These are phyloP conservation scores for Arothron firmamentum DNA, from an alignment of 2,113 vertebrate genomes.

Conservation along the genomic window DNA sequence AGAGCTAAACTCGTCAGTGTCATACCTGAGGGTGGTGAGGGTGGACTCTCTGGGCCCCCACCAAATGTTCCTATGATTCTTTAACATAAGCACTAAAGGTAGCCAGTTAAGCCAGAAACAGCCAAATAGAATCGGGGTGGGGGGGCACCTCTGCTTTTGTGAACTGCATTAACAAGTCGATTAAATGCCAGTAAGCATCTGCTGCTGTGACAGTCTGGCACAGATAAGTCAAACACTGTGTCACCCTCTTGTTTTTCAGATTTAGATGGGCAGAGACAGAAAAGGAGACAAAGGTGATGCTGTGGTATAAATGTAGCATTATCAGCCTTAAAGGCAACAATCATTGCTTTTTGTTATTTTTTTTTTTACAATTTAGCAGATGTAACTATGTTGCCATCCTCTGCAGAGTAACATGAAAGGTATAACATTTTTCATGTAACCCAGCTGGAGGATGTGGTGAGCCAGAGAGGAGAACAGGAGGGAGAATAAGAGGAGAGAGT, in stretches of 20 bases:
- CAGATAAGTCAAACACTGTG: constrained; percentile 24
- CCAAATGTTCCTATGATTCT: constrained; percentile 59
- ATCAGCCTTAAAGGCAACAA: background rate
- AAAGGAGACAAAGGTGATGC: constrained; percentile 2
- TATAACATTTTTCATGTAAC: constrained; percentile 18
- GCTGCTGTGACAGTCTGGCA: constrained; percentile 54
- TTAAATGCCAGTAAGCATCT: constrained; percentile 74
- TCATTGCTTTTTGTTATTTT: background rate
- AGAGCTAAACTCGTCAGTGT: constrained; percentile 32
- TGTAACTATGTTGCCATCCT: constrained; percentile 13
- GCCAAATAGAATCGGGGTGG: constrained; percentile 57
- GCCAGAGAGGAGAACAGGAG: constrained; percentile 18
- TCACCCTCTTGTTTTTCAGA: constrained; percentile 19
- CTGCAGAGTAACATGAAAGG: constrained; percentile 18
- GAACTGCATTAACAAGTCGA: constrained; percentile 74
- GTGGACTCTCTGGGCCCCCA: constrained; percentile 42
- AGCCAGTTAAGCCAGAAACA: constrained; percentile 35
- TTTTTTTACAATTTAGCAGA: background rate
- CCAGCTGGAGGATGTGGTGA: constrained; percentile 44
- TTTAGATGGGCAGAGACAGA: constrained; percentile 16
- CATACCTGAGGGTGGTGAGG: constrained; percentile 30
- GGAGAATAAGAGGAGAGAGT: constrained; percentile 38
- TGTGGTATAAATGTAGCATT: background rate
- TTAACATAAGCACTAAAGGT: constrained; percentile 62
- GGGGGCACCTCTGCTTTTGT: constrained; percentile 64